Evolutionary conservation across 2,797 vertebrate genomes (phyloP).

Genomic region (Limosa lapponica): DNA sequence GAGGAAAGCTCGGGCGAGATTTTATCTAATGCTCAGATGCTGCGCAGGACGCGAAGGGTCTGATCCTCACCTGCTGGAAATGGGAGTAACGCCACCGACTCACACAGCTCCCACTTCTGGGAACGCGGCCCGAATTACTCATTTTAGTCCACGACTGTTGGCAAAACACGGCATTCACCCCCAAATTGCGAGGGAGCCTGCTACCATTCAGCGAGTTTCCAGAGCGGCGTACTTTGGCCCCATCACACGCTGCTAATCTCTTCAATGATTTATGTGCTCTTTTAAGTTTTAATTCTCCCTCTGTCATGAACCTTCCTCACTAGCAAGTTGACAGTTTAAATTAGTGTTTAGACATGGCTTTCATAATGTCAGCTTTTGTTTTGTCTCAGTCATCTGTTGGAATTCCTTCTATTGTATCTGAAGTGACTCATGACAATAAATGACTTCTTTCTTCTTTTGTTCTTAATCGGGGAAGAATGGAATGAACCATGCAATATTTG

Average conservation of each 20-base stretch:
- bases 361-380: slow-evolving; percentile 82
- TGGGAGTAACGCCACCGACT: neutral
- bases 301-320: slow-evolving; percentile 78
- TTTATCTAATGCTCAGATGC: neutral
- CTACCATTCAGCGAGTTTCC: slow-evolving; percentile 47
- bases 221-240: slow-evolving; percentile 63
- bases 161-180: slow-evolving; percentile 68
- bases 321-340: slow-evolving; percentile 82
- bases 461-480: slow-evolving; percentile 80
- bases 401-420: slow-evolving; percentile 83
- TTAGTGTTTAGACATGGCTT: slow-evolving; percentile 82
- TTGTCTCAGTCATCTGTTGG: slow-evolving; percentile 78
- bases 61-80: slow-evolving; percentile 55
- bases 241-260: slow-evolving; percentile 76
- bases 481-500: slow-evolving; percentile 73
- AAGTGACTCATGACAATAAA: slow-evolving; percentile 81
- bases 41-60: neutral
- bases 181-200: slow-evolving; percentile 51
- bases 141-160: neutral
- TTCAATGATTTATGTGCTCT: slow-evolving; percentile 79
- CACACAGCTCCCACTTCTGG: slow-evolving; percentile 1
- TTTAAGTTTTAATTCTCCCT: slow-evolving; percentile 80
- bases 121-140: neutral
- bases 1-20: neutral
- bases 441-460: slow-evolving; percentile 78